Evolutionary conservation across 2,888 invertebrate species (phyloP).

Genomic region (Merodon equestris): DNA sequence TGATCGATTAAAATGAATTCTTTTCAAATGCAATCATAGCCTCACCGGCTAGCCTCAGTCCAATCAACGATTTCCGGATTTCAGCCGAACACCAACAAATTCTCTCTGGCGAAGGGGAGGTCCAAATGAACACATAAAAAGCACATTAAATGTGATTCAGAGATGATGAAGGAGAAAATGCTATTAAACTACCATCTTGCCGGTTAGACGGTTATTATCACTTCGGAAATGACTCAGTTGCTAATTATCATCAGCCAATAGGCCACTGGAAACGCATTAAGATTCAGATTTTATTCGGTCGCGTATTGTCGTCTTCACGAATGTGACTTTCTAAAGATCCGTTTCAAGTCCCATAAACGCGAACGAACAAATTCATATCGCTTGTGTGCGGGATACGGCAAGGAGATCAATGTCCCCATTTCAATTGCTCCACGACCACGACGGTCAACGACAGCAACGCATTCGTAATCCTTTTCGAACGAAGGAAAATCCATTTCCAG

Average conservation of each 20-base stretch:
- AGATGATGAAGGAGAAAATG: neutral
- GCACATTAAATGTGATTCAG: constrained; percentile 10
- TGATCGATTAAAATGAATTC: no score
- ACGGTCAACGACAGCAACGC: constrained; percentile 4
- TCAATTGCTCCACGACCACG: constrained; percentile 50
- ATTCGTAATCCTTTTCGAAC: constrained; percentile 53
- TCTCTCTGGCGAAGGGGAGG: neutral
- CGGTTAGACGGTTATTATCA: constrained; percentile 8
- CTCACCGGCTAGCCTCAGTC: neutral
- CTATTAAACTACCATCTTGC: constrained; percentile 3
- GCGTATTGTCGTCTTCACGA: neutral
- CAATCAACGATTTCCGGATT: constrained; percentile 20
- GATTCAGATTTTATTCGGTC: constrained; percentile 36
- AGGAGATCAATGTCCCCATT: constrained; percentile 66
- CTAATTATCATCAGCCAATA: constrained; percentile 38
- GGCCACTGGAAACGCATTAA: constrained; percentile 40
- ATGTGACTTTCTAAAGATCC: constrained; percentile 63
- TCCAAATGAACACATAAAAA: neutral
- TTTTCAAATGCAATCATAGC: no score
- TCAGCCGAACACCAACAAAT: neutral
- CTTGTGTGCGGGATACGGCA: constrained; percentile 21
- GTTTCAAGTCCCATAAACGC: constrained; percentile 57
- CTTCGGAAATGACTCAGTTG: constrained; percentile 4
- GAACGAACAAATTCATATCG: neutral
- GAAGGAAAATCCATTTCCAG: constrained; percentile 55